Percentiles rank a stretch among this genome's conserved stretches.
These are phyloP conservation scores for Pheosia gnoma DNA, from an alignment of 2,888 invertebrate species.

Conservation along the genomic window DNA sequence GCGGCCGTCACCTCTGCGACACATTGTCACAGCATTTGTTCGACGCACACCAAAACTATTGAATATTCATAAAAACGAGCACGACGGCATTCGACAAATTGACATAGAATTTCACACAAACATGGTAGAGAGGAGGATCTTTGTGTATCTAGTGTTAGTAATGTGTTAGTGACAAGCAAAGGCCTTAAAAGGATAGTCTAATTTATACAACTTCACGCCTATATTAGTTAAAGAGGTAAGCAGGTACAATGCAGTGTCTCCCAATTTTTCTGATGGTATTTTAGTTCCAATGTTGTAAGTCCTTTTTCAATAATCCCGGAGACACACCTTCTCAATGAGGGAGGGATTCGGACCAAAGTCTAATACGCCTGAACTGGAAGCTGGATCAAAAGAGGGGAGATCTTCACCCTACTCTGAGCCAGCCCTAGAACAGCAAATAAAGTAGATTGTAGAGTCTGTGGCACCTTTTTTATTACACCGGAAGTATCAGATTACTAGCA, in stretches of 20 bases:
- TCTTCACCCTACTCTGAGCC: no score
- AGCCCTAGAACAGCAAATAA: no score
- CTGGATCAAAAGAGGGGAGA: no score
- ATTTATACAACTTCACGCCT: no score
- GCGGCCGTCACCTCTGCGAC: conserved; percentile 35
- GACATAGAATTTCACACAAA: conserved; percentile 81
- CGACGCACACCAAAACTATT: conserved; percentile 55
- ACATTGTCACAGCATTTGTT: conserved; percentile 32
- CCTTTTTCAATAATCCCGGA: no score
- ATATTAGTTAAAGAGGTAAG: no score
- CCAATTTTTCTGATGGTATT: no score
- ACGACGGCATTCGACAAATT: conserved; percentile 71
- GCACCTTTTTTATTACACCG: neutral
- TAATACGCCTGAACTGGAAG: no score
- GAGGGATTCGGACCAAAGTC: no score
- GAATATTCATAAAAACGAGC: conserved; percentile 72
- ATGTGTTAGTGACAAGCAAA: neutral
- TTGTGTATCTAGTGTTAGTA: conserved; percentile 49
- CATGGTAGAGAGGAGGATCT: conserved; percentile 49
- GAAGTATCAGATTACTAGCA: conserved; percentile 4
- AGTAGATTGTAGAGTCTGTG: neutral
- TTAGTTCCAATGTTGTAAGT: no score
- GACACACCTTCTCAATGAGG: no score
- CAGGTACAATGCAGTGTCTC: no score
- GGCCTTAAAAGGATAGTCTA: neutral